Percentiles rank a stretch among this genome's conserved stretches.
Evolutionary conservation across 2,888 invertebrate genomes (phyloP).

Genomic region (Tortricodes alternella): DNA sequence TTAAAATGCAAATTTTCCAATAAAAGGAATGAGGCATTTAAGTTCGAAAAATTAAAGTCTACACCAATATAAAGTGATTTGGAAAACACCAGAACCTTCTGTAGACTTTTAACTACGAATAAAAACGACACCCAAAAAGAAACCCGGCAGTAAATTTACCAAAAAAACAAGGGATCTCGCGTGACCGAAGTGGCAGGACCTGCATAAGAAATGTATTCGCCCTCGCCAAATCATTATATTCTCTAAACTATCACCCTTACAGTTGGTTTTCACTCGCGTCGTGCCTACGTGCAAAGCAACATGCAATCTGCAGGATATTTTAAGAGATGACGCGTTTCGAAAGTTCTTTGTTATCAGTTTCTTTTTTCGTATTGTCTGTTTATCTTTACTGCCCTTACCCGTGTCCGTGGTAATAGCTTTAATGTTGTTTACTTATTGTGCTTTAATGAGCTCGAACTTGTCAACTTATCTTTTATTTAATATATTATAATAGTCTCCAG

Average conservation of each 20-base stretch:
- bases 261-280: background rate
- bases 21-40: too few relatives aligned
- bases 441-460: background rate
- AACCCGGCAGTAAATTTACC: background rate
- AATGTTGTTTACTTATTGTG: background rate
- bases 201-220: constrained; percentile 3
- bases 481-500: too few relatives aligned
- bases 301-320: constrained; percentile 26
- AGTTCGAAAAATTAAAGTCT: too few relatives aligned
- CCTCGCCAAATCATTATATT: background rate
- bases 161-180: constrained; percentile 7
- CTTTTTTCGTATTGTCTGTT: background rate
- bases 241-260: background rate
- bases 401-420: background rate
- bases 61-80: too few relatives aligned
- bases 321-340: constrained; percentile 22
- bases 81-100: too few relatives aligned
- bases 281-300: constrained; percentile 19
- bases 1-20: too few relatives aligned
- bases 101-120: too few relatives aligned
- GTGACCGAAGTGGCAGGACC: constrained; percentile 2
- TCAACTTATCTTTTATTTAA: background rate
- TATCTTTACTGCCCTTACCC: background rate
- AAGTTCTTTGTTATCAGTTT: constrained; percentile 24
- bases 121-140: too few relatives aligned